A percentile compares a stretch with the other conserved stretches of the same genome.
Evolutionary conservation across 2,113 vertebrate genomes (phyloP).

Genomic region (Zosterops japonicus): DNA sequence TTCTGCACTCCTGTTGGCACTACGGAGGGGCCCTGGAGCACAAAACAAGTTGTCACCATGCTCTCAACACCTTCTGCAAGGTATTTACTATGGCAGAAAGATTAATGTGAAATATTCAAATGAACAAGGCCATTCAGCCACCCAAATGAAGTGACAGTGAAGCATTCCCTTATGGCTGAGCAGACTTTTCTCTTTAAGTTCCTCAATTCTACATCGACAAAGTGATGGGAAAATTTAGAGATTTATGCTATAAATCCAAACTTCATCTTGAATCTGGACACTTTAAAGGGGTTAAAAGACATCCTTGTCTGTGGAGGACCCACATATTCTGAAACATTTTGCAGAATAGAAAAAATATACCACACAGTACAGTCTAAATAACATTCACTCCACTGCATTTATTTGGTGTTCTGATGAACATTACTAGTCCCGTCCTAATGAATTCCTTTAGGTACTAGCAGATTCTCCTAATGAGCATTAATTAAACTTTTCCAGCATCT

Average conservation of each 20-base stretch:
- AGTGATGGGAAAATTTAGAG: not conserved
- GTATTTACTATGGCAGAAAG: not conserved
- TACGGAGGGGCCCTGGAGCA: not conserved
- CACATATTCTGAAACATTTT: not conserved
- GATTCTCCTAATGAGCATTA: slow-evolving; percentile 47
- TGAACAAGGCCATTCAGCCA: not conserved
- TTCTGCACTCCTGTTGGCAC: not conserved
- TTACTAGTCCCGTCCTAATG: not conserved
- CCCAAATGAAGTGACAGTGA: not conserved
- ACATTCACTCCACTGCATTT: not conserved
- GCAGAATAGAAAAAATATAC: not conserved
- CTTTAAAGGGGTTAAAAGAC: not conserved
- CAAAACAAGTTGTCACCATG: not conserved
- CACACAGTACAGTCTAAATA: fast-evolving
- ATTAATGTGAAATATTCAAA: not conserved
- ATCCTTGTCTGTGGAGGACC: not conserved
- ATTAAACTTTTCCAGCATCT: slow-evolving; percentile 52
- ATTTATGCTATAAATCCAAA: not conserved
- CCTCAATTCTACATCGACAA: not conserved
- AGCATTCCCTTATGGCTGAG: not conserved
- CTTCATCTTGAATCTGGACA: not conserved
- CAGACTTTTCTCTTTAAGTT: not conserved
- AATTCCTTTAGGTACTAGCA: slow-evolving; percentile 17
- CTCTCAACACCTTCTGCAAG: not conserved
- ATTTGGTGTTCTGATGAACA: not conserved